Evolutionary conservation across 2,888 invertebrate species (phyloP), one percentile per base, ranked within the genome.

Genomic region (Dynastes maya): DNA sequence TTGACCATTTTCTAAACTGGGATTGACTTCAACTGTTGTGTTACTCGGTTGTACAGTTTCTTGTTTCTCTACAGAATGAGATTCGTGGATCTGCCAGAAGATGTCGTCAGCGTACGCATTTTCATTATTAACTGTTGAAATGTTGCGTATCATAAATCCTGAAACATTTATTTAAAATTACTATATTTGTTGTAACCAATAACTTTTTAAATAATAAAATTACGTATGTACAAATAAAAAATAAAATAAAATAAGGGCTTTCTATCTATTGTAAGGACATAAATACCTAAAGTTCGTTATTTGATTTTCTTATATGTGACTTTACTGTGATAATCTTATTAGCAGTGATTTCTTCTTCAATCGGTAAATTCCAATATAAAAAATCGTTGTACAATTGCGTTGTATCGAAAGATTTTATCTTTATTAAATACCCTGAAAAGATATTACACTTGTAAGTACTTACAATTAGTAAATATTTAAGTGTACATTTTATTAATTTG

Each of bases 1-100:
- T 37, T 53, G 64, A 13, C 29, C 27, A 22, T 45, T 64, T 51
- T 29, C 22, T 40, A 65, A 55, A 78, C 32, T 61, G 32, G 37
- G 13, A n/a, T 53, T 22, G 0, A 11, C 40, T 11, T 51, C 27
- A 9, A 22, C 13, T 9, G 37, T 5, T 5, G 32, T 32, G 8
- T 55, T 40, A 51, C 11, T 32, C 22, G 49, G 27, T n/a, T 68
- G 32, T 27, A 51, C 37, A 49, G 40, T 9, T 51, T 49, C 63
- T 40, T 58, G 51, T 16, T 8, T n/a, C 1, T 71, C 55, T 3
- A 40, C 65, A 2, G 40, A 22, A 63, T 13, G 68, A 13, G 70
- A 22, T 64, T 85, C 86, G 22, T 93, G 93, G 80, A 93, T 89
- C 83, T 93, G 92, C 94, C 94, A 94, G 84, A 91, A 91, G 83